Evolutionary conservation across 2,797 vertebrate genomes (phyloP).

Genomic region (Picus viridis): DNA sequence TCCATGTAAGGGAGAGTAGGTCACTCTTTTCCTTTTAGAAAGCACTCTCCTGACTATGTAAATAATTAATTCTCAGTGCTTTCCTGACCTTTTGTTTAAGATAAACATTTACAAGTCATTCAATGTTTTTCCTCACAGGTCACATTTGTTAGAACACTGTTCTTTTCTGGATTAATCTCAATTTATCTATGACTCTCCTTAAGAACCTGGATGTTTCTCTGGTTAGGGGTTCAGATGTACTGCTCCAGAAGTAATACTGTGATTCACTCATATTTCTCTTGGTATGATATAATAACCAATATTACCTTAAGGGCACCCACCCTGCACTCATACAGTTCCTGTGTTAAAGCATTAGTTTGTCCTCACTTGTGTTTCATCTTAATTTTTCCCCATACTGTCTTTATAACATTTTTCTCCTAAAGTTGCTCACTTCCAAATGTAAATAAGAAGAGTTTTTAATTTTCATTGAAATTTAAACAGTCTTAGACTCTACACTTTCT

Average conservation of each 20-base stretch:
- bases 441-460: neutral
- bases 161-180: neutral
- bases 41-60: neutral
- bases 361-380: neutral
- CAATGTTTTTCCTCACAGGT: neutral
- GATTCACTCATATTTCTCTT: neutral
- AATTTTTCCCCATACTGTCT: neutral
- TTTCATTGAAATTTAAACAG: neutral
- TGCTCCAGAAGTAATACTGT: neutral
- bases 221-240: neutral
- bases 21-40: neutral
- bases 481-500: neutral
- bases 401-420: neutral
- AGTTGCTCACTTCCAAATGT: neutral
- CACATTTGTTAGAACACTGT: neutral
- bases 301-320: accelerated
- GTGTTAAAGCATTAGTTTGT: neutral
- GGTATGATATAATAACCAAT: neutral
- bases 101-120: neutral
- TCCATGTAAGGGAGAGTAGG: neutral
- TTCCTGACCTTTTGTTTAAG: neutral
- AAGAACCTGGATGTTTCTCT: neutral
- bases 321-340: neutral
- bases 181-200: neutral
- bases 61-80: neutral